These are phyloP conservation scores for Tilapia sparmanii DNA, from an alignment of 2,113 vertebrate species.

Conservation along the genomic window DNA sequence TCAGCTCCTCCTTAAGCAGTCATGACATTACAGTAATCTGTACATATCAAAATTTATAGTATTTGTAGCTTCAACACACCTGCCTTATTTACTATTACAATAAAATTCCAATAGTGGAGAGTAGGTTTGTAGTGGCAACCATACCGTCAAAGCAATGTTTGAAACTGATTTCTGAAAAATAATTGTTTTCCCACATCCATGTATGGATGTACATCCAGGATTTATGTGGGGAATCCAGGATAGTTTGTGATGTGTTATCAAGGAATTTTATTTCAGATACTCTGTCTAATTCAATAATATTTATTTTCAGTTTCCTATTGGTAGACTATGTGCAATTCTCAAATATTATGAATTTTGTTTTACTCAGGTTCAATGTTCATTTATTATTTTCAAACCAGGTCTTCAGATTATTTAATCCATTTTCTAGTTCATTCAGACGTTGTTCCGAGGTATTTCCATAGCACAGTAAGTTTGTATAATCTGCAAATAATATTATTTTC, in stretches of 20 bases:
- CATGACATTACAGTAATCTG: background rate
- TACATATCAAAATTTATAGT: accelerated
- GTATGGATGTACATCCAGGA: background rate
- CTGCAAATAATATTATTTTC: background rate
- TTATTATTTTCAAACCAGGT: background rate
- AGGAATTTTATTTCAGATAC: background rate
- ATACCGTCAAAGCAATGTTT: background rate
- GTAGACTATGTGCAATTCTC: background rate
- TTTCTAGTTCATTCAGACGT: background rate
- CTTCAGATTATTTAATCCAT: background rate
- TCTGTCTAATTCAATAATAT: background rate
- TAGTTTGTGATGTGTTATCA: background rate
- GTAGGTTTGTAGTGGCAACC: background rate
- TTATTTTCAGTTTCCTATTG: background rate
- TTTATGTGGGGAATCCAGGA: background rate
- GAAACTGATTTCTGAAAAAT: background rate
- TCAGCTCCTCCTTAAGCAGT: background rate
- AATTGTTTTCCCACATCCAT: background rate
- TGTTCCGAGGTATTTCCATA: background rate
- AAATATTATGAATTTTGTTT: background rate
- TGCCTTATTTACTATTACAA: background rate
- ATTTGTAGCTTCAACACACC: background rate
- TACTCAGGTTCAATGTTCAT: background rate
- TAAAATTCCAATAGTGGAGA: background rate
- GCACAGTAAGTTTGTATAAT: background rate